These are phyloP conservation scores for Apamea sordens DNA, from an alignment of 2,888 invertebrate species.

Conservation along the genomic window DNA sequence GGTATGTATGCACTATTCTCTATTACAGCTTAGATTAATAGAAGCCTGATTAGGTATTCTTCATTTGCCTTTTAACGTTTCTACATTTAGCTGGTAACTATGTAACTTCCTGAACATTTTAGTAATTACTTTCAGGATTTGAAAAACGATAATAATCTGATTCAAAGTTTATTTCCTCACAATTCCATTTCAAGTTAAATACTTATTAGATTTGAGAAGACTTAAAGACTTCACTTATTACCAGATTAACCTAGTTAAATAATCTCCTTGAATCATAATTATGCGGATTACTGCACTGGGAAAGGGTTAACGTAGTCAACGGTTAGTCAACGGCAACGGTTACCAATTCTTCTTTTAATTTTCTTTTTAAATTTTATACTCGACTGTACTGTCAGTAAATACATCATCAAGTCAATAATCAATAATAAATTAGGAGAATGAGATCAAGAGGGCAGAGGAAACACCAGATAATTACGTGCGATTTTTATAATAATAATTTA, in stretches of 20 bases:
- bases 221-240: not conserved
- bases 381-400: constrained; percentile 70
- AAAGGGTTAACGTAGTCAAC: not conserved
- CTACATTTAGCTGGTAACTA: not conserved
- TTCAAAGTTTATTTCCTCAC: not conserved
- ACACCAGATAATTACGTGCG: constrained; percentile 69
- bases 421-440: constrained; percentile 78
- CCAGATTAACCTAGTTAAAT: not conserved
- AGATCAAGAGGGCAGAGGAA: constrained; percentile 84
- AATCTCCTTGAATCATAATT: not conserved
- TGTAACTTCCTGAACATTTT: not conserved
- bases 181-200: no score
- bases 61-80: not conserved
- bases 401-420: constrained; percentile 75
- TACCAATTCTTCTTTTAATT: not conserved
- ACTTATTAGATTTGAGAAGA: not conserved
- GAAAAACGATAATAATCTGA: not conserved
- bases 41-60: not conserved
- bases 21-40: not conserved
- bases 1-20: not conserved
- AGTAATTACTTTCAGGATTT: not conserved
- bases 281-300: not conserved
- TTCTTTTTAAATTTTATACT: not conserved
- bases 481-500: constrained; percentile 76
- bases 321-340: no score